Percentiles rank a stretch among this genome's conserved stretches.
Evolutionary conservation across 2,113 vertebrate species (phyloP).

Genomic region (Scytalopus superciliaris): DNA sequence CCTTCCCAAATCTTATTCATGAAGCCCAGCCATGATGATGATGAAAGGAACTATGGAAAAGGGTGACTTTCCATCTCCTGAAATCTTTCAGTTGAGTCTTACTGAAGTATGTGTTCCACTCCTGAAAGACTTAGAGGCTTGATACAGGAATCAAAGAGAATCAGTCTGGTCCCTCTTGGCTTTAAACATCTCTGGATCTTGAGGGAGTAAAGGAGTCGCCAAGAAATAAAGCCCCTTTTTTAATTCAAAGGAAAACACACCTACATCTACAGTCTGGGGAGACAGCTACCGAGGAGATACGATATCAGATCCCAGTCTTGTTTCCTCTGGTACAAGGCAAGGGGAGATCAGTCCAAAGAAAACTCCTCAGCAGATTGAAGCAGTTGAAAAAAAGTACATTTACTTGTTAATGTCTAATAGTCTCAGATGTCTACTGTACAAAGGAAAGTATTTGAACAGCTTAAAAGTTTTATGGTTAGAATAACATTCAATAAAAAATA

Average conservation of each 20-base stretch:
- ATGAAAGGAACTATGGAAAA: too few species aligned
- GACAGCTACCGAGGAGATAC: not conserved
- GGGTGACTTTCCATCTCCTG: not conserved
- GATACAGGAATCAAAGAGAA: not conserved
- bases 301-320: not conserved
- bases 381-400: constrained; percentile 11
- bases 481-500: constrained; percentile 66
- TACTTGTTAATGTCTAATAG: constrained; percentile 61
- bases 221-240: not conserved
- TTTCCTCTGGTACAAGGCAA: not conserved
- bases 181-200: not conserved
- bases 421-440: constrained; percentile 59
- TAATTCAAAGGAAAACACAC: not conserved
- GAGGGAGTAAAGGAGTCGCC: not conserved
- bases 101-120: not conserved
- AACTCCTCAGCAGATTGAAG: constrained; percentile 47
- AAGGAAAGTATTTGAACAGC: constrained; percentile 73
- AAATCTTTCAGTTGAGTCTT: not conserved
- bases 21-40: too few species aligned
- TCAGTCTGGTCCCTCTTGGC: not conserved
- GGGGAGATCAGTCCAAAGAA: constrained; percentile 48
- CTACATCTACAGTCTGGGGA: not conserved
- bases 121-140: not conserved
- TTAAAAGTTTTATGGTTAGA: constrained; percentile 69
- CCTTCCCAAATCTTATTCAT: too few species aligned